Percentiles rank a stretch among this genome's conserved stretches.
Conservation (phyloP, 2,797 vertebrate species). For the Hapalemur alaotrensis region DNA sequence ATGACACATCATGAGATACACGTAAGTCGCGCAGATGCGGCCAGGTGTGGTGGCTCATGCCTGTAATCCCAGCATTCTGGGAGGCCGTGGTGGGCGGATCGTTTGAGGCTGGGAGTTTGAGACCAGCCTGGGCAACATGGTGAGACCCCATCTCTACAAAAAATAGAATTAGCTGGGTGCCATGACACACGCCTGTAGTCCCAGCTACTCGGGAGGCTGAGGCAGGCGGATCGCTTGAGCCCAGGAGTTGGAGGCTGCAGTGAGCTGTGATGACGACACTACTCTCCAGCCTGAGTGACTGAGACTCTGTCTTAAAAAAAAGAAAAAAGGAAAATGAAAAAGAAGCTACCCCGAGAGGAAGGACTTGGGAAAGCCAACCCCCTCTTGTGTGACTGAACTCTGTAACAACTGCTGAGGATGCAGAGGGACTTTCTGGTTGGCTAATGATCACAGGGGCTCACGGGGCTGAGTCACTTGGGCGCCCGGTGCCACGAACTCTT, state of each 20-base stretch:
- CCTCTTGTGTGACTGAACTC: neutral
- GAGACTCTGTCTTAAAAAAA: neutral
- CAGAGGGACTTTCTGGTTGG: neutral
- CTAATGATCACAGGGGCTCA: rapidly evolving
- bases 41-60: neutral
- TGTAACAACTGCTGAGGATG: neutral
- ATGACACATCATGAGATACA: neutral
- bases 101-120: neutral
- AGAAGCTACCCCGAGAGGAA: neutral
- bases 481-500: rapidly evolving
- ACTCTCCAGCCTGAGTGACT: neutral
- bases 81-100: neutral
- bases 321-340: neutral
- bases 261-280: neutral
- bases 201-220: neutral
- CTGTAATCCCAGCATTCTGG: neutral
- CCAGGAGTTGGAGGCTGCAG: neutral
- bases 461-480: rapidly evolving
- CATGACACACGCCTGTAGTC: neutral
- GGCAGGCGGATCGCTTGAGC: neutral
- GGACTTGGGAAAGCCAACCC: neutral
- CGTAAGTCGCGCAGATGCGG: neutral
- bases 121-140: neutral
- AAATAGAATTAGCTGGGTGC: too few species aligned
- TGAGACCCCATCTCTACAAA: neutral